Conservation (phyloP, 2,888 invertebrate species). For the Homarus gammarus region DNA sequence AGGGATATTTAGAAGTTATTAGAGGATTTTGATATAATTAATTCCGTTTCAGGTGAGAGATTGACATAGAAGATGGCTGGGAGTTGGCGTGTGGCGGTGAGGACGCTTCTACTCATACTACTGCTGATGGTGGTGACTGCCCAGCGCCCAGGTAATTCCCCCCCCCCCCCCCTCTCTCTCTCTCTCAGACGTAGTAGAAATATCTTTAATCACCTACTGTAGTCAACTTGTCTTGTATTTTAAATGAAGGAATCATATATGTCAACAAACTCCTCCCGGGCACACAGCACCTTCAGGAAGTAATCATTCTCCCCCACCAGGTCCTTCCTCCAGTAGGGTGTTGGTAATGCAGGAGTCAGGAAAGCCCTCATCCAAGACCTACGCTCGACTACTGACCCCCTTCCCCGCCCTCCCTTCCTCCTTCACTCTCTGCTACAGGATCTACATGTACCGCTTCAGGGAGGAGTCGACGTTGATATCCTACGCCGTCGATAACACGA, state of each 20-base stretch:
- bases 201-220: too few species aligned
- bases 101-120: background rate
- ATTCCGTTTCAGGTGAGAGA: too few species aligned
- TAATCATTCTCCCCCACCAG: background rate
- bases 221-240: too few species aligned
- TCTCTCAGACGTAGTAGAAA: too few species aligned
- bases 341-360: conserved; percentile 66
- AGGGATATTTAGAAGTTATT: too few species aligned
- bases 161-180: too few species aligned
- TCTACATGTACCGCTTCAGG: conserved; percentile 65
- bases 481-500: conserved; percentile 62
- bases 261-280: too few species aligned
- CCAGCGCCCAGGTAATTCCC: background rate
- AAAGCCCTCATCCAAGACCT: conserved; percentile 43
- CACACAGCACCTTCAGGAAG: too few species aligned
- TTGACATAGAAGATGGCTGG: background rate
- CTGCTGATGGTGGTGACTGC: background rate
- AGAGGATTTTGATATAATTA: too few species aligned
- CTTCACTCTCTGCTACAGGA: conserved; percentile 73
- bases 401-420: conserved; percentile 47
- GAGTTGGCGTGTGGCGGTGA: background rate
- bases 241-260: too few species aligned
- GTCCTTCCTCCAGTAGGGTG: conserved; percentile 44
- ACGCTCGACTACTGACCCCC: conserved; percentile 65
- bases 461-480: conserved; percentile 72